phyloP scores from a whole-genome alignment of 1,140 invertebrate species.

The Leptinotarsa undecemlineata region DNA sequence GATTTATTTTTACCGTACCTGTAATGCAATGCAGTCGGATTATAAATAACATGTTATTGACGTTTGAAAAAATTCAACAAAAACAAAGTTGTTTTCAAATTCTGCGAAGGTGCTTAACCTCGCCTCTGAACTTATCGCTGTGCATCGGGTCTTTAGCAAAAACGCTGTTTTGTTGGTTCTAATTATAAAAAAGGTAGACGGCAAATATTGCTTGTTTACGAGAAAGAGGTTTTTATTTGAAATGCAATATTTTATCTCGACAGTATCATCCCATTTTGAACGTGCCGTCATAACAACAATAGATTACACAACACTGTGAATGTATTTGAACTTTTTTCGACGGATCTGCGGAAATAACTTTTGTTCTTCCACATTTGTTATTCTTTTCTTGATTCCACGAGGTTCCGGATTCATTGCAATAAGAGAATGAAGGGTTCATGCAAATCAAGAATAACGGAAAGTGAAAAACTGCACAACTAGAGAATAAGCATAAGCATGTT shows the following conservation, averaged over 20 bases:
- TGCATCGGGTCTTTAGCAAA: slow-evolving; percentile 1
- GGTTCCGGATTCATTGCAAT: too few relatives aligned
- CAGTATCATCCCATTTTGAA: not conserved
- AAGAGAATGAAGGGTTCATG: too few relatives aligned
- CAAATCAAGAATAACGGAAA: too few relatives aligned
- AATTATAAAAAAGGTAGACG: slow-evolving; percentile 6
- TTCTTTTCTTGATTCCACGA: too few relatives aligned
- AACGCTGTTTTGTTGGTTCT: not conserved
- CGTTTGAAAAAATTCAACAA: slow-evolving; percentile 26
- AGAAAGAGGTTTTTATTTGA: slow-evolving; percentile 1
- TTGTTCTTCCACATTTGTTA: too few relatives aligned
- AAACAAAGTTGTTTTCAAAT: slow-evolving; percentile 28
- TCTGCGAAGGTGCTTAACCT: slow-evolving; percentile 23
- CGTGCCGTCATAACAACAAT: slow-evolving; percentile 2
- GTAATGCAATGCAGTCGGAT: slow-evolving; percentile 23
- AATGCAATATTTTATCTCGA: not conserved
- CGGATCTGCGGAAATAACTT: too few relatives aligned
- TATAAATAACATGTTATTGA: slow-evolving; percentile 29
- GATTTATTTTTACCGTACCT: slow-evolving; percentile 25
- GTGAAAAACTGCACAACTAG: too few relatives aligned
- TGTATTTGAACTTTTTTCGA: not conserved
- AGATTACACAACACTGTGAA: not conserved
- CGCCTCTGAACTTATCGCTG: slow-evolving; percentile 10
- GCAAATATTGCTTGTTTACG: slow-evolving; percentile 8
- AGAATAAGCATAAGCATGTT: too few relatives aligned